Base-by-base conservation (phyloP, 1,140 invertebrate genomes). In the Ridgeia piscesae region DNA sequence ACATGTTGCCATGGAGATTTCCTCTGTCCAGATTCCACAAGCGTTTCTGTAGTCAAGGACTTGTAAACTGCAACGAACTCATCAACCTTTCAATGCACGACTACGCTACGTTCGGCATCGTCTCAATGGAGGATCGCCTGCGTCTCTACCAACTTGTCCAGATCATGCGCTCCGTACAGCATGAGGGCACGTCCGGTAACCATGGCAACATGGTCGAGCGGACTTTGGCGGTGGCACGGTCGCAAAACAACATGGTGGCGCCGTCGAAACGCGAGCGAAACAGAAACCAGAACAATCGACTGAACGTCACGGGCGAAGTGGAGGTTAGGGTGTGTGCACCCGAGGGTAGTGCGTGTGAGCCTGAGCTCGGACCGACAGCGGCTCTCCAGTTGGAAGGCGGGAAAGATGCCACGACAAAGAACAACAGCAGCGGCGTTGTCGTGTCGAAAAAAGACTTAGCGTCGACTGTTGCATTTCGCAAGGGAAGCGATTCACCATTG, bases 111-210 rank as follows among this genome's bases (percentile, higher is more conserved):
- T 94, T 95, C 92, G 95, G 95, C 33, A 94, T 95, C 9, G 94
- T 93, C 33, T 94, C 94, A 21, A 92, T 93, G 33, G 95, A 95
- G 33, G 95, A 95, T 89, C 94, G 94, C 92, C 93, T 94, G 88
- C 92, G 95, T 33, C 93, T 96, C 35, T 93, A 94, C 58, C 94
- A 95, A 91, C 94, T 96, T 6, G 95, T 96, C 27, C 94, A 94
- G 92, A 95, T 95, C 42, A 94, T 96, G 27, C 95, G 95, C 94
- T 94, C 95, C 48, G 95, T 95, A 6, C 93, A 95, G 92, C 91
- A 89, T 89, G 91, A 93, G 35, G 91, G 89, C 33, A 89, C 35
- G 33, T 88, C 48, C 33, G 33, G 91, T 90, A 88, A 91, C n/a
- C 91, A 89, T 88, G 35, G n/a, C 33, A 88, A 91, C 89, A 2